A percentile compares a stretch with the other conserved stretches of the same genome.
Conservation (phyloP, 2,797 vertebrate species). For the Taeniopygia guttata region DNA sequence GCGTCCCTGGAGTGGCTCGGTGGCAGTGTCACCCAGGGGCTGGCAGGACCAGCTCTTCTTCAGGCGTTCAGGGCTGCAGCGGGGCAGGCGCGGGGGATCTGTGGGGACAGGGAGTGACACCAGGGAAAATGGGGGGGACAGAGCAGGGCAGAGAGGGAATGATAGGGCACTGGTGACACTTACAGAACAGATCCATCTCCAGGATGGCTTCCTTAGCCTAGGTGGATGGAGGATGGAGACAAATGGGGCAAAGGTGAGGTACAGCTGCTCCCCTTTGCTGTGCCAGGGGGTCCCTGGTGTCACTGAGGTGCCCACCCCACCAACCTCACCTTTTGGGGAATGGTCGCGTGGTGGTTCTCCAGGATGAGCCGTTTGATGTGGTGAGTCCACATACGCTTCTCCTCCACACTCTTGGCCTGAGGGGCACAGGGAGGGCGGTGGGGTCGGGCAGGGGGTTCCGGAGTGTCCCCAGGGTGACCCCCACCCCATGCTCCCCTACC, state of each 20-base stretch:
- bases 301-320: background rate
- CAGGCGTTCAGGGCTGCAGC: conserved; percentile 86
- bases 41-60: conserved; percentile 84
- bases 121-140: fast-evolving
- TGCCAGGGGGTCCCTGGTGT: fast-evolving
- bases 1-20: conserved; percentile 73
- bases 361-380: conserved; percentile 96
- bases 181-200: conserved; percentile 91
- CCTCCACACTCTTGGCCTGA: conserved; percentile 89
- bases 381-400: conserved; percentile 92
- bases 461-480: too few relatives aligned
- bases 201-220: conserved; percentile 91
- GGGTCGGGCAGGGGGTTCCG: fast-evolving
- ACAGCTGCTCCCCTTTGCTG: fast-evolving
- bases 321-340: conserved; percentile 86
- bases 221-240: background rate
- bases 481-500: conserved; percentile 60
- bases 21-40: conserved; percentile 64
- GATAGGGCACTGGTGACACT: conserved; percentile 59
- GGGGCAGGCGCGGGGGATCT: conserved; percentile 84
- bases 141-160: background rate
- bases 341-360: conserved; percentile 92
- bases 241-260: background rate
- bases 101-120: background rate
- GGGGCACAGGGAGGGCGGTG: background rate